A percentile compares a stretch with the other conserved stretches of the same genome.
phyloP scores from a whole-genome alignment of 2,888 invertebrate species.

The Stenoptilia bipunctidactyla region DNA sequence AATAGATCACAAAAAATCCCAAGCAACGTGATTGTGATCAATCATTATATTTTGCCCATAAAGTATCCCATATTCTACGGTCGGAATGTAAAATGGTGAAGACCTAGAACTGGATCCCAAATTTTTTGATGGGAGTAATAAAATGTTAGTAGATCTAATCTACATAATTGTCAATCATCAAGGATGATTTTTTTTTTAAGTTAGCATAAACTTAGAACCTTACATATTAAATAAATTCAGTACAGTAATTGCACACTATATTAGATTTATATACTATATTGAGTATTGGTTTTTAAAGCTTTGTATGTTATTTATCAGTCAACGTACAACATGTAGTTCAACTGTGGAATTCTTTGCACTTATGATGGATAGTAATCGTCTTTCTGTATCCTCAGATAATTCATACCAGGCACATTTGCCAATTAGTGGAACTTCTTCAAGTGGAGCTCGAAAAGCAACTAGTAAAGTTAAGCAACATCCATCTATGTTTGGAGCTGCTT shows the following conservation, averaged over 20 bases:
- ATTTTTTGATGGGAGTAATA: too few relatives aligned
- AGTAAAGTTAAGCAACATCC: constrained; percentile 86
- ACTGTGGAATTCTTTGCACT: constrained; percentile 82
- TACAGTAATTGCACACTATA: constrained; percentile 1
- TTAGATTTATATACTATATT: constrained; percentile 6
- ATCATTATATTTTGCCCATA: too few relatives aligned
- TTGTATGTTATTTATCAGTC: constrained; percentile 16
- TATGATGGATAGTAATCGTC: constrained; percentile 75
- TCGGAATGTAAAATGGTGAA: too few relatives aligned
- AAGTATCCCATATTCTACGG: too few relatives aligned
- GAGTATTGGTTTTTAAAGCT: constrained; percentile 22
- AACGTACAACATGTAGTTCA: constrained; percentile 86
- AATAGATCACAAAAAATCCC: too few relatives aligned
- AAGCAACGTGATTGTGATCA: too few relatives aligned
- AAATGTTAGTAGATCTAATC: too few relatives aligned
- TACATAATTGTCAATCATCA: too few relatives aligned
- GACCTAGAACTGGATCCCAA: too few relatives aligned
- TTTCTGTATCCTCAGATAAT: constrained; percentile 77
- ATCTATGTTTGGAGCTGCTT: constrained; percentile 75
- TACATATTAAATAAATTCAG: constrained; percentile 6
- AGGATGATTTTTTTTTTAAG: too few relatives aligned
- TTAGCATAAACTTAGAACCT: too few relatives aligned
- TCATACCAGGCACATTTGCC: constrained; percentile 94
- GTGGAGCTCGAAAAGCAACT: constrained; percentile 85
- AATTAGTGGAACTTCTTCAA: constrained; percentile 88